A percentile compares a stretch with the other conserved stretches of the same genome.
These are phyloP conservation scores for Edolisoma coerulescens DNA, from an alignment of 2,113 vertebrate genomes.

Conservation along the genomic window DNA sequence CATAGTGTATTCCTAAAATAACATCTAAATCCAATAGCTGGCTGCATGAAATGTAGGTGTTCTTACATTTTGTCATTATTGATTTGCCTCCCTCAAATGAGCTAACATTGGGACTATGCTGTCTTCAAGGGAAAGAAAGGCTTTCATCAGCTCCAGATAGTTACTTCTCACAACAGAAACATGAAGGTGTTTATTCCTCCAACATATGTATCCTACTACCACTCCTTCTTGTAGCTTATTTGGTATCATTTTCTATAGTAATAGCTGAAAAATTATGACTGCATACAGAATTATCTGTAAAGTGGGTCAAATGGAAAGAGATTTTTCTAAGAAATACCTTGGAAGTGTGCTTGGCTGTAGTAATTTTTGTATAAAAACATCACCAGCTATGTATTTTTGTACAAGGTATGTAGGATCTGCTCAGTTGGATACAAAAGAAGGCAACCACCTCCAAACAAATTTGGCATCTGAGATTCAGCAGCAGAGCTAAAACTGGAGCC, in stretches of 20 bases:
- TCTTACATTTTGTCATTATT: not conserved
- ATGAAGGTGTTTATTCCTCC: not conserved
- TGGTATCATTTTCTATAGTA: not conserved
- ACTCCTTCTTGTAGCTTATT: not conserved
- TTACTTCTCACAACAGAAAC: not conserved
- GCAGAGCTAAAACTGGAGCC: not conserved
- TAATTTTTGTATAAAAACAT: not conserved
- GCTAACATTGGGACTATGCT: not conserved
- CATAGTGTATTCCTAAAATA: not conserved
- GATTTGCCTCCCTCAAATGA: not conserved
- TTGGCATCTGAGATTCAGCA: not conserved
- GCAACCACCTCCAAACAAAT: not conserved
- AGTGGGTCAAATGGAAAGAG: not conserved
- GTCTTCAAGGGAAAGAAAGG: not conserved
- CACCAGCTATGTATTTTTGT: not conserved
- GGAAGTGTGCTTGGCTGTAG: not conserved
- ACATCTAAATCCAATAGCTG: not conserved
- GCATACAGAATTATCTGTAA: not conserved
- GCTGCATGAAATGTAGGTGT: not conserved
- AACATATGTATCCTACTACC: not conserved
- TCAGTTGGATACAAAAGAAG: not conserved
- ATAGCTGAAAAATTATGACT: not conserved
- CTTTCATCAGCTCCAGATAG: not conserved
- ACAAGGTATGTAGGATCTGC: not conserved
- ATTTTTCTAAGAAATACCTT: not conserved